A percentile compares a stretch with the other conserved stretches of the same genome.
These are phyloP conservation scores for Gephyroberyx darwinii DNA, from an alignment of 2,797 vertebrate genomes.

Conservation along the genomic window DNA sequence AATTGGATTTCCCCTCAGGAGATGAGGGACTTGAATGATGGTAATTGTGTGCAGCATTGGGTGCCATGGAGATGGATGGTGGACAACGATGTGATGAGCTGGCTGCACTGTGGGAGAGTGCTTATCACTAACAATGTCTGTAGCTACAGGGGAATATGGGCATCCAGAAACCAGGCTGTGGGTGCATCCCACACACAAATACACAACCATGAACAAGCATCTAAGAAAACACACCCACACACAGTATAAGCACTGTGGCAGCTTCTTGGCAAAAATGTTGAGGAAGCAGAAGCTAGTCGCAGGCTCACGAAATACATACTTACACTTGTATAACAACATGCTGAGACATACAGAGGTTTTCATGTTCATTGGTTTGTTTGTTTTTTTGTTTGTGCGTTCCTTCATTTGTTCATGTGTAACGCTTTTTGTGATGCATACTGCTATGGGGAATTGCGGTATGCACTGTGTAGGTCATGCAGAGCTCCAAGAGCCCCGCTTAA, in stretches of 20 bases:
- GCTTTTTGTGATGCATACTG: too few species aligned
- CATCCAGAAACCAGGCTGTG: conserved; percentile 19
- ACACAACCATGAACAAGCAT: conserved; percentile 48
- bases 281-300: too few species aligned
- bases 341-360: too few species aligned
- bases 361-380: too few species aligned
- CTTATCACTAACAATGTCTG: conserved; percentile 44
- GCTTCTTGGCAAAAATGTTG: too few species aligned
- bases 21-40: conserved; percentile 55
- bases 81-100: conserved; percentile 57
- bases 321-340: too few species aligned
- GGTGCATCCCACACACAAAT: conserved; percentile 13
- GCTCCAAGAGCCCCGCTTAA: too few species aligned
- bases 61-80: conserved; percentile 45
- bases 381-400: too few species aligned
- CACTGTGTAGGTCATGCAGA: too few species aligned
- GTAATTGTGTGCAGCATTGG: conserved; percentile 24
- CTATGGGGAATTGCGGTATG: too few species aligned
- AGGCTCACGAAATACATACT: too few species aligned
- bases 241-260: background rate
- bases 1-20: conserved; percentile 38
- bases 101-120: conserved; percentile 37
- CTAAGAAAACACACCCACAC: conserved; percentile 28
- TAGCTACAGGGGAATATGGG: conserved; percentile 21
- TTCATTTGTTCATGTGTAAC: too few species aligned